These are phyloP conservation scores for Platycercus adscitus DNA, from an alignment of 2,113 vertebrate genomes.

Conservation along the genomic window DNA sequence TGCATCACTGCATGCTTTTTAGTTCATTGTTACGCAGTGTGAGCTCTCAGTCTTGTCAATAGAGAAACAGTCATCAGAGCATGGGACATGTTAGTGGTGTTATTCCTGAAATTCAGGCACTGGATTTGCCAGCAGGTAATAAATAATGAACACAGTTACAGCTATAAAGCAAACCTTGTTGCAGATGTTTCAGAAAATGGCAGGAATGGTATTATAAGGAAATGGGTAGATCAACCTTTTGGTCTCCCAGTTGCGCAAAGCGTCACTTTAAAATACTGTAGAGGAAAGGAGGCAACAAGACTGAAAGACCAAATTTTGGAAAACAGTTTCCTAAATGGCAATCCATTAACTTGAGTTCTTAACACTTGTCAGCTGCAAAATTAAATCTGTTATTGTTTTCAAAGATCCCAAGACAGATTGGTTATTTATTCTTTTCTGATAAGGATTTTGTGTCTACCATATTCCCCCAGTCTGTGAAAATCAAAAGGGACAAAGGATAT, in stretches of 20 bases:
- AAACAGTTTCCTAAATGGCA: not conserved
- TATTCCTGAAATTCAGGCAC: not conserved
- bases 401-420: not conserved
- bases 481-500: not conserved
- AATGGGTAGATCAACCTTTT: not conserved
- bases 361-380: not conserved
- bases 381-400: not conserved
- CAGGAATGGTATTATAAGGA: not conserved
- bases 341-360: not conserved
- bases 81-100: not conserved
- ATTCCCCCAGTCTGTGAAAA: not conserved
- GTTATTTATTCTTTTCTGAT: not conserved
- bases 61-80: not conserved
- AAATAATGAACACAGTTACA: not conserved
- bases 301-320: not conserved
- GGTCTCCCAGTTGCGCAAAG: not conserved
- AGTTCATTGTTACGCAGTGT: not conserved
- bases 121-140: not conserved
- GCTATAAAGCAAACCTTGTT: not conserved
- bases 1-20: not conserved
- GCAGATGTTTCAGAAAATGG: not conserved
- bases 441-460: not conserved
- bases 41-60: not conserved
- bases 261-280: not conserved
- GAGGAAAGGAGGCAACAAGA: not conserved